A percentile compares a stretch with the other conserved stretches of the same genome.
Evolutionary conservation across 2,113 vertebrate species (phyloP).

Genomic region (Nerophis lumbriciformis): DNA sequence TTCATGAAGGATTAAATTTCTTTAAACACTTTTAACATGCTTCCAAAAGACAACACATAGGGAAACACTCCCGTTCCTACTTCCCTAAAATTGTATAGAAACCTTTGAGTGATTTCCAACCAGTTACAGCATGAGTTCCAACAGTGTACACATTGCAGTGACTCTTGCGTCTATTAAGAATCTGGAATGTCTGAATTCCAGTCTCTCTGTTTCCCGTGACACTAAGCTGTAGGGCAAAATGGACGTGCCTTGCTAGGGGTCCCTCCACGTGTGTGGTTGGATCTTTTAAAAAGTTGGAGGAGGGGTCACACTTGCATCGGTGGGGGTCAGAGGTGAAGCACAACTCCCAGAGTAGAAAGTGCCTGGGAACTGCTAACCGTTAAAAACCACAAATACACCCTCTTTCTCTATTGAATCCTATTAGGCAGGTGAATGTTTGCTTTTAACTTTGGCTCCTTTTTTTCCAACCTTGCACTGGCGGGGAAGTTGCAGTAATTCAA

Average conservation of each 20-base stretch:
- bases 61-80: too few relatives aligned
- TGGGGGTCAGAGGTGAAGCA: constrained; percentile 58
- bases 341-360: constrained; percentile 40
- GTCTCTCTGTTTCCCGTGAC: constrained; percentile 42
- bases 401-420: background rate
- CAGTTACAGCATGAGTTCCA: background rate
- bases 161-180: constrained; percentile 12
- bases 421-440: constrained; percentile 11
- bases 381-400: background rate
- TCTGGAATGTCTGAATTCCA: constrained; percentile 46
- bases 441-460: background rate
- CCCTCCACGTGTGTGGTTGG: constrained; percentile 62
- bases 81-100: background rate
- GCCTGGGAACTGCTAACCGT: constrained; percentile 27
- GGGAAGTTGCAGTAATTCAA: background rate
- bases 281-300: constrained; percentile 55
- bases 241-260: constrained; percentile 37
- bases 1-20: background rate
- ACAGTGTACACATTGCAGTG: background rate
- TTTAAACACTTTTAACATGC: background rate
- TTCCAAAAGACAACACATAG: too few relatives aligned
- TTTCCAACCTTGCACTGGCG: background rate
- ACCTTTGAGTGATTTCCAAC: background rate
- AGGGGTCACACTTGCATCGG: constrained; percentile 53
- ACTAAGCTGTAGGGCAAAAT: constrained; percentile 55